Conservation (phyloP, 2,113 vertebrate genomes). For the Tragulus kanchil region DNA sequence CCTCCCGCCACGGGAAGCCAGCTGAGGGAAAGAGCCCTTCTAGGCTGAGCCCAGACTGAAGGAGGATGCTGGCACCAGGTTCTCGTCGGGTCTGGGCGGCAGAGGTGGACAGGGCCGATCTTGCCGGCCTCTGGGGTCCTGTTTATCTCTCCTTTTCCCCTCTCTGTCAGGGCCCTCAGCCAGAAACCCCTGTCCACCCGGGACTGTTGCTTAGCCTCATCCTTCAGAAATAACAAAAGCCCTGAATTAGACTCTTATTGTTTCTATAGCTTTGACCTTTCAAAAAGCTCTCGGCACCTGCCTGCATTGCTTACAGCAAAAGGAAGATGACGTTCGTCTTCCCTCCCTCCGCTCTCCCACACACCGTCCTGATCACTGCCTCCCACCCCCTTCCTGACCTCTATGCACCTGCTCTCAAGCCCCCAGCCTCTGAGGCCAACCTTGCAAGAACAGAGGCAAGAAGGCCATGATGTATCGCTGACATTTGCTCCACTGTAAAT, state of each 20-base stretch:
- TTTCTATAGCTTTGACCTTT: slow-evolving; percentile 50
- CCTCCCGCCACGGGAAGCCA: neutral
- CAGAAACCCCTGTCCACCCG: neutral
- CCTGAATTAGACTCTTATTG: neutral
- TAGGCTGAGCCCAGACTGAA: too few relatives aligned
- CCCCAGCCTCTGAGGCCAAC: neutral
- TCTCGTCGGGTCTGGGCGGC: neutral
- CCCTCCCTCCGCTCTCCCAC: neutral
- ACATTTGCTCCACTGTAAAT: slow-evolving; percentile 40
- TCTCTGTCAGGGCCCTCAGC: neutral
- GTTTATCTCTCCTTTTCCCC: neutral
- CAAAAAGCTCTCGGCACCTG: neutral
- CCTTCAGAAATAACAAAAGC: neutral
- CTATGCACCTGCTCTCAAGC: neutral
- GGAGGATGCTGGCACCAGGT: neutral
- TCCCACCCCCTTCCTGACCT: neutral
- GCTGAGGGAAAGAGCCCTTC: neutral
- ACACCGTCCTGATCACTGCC: neutral
- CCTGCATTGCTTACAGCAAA: neutral
- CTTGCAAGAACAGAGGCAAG: neutral
- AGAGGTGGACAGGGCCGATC: accelerated
- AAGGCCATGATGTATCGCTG: accelerated
- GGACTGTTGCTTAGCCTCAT: neutral
- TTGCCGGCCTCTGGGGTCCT: neutral
- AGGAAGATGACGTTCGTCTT: neutral